phyloP scores from a whole-genome alignment of 2,113 vertebrate species.

The Fregetta grallaria region DNA sequence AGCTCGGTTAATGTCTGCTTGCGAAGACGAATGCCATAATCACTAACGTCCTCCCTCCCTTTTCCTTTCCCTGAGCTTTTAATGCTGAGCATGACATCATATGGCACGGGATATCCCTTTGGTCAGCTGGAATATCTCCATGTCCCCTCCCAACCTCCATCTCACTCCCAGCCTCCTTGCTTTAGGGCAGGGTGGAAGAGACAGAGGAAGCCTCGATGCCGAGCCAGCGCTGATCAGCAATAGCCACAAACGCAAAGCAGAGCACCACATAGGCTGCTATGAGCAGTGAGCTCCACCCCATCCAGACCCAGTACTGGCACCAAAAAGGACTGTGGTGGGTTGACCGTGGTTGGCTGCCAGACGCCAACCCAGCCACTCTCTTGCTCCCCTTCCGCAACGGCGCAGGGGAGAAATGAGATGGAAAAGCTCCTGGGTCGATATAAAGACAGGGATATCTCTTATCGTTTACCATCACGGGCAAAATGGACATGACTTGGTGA shows the following conservation, averaged over 20 bases:
- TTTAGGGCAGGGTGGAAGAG: neutral
- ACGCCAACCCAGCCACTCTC: neutral
- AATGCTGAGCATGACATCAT: neutral
- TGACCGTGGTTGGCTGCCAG: neutral
- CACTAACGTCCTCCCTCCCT: neutral
- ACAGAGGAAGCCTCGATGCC: accelerated
- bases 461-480: accelerated
- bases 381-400: neutral
- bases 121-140: neutral
- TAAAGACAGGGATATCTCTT: neutral
- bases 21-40: neutral
- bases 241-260: accelerated
- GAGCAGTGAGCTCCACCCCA: neutral
- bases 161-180: too few relatives aligned
- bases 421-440: neutral
- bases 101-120: neutral
- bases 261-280: accelerated
- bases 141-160: neutral
- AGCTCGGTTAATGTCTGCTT: neutral
- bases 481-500: accelerated
- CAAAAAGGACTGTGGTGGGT: neutral
- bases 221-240: too few relatives aligned
- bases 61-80: neutral
- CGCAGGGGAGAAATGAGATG: neutral
- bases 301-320: too few relatives aligned